Conservation (phyloP, 2,888 invertebrate genomes). For the Drosophila borealis region DNA sequence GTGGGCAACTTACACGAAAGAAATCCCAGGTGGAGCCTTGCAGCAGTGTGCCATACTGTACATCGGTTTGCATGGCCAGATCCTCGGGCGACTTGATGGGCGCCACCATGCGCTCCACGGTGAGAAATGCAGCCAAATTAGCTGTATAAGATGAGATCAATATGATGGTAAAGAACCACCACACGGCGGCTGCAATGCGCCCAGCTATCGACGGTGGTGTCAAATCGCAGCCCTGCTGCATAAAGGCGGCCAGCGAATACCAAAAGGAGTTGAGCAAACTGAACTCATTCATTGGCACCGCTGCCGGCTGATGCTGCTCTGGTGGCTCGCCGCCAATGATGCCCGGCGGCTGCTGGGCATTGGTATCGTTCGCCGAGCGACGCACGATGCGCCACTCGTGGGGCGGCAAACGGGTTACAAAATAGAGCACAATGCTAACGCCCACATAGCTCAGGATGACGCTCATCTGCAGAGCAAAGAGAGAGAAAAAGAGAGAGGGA, state of each 20-base stretch:
- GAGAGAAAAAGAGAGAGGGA: not conserved
- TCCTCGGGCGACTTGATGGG: slow-evolving; percentile 97
- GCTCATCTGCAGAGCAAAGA: slow-evolving; percentile 86
- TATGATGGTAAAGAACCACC: slow-evolving; percentile 99
- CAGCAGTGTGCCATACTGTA: slow-evolving; percentile 93
- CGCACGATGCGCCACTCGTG: slow-evolving; percentile 96
- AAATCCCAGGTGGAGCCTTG: slow-evolving; percentile 94
- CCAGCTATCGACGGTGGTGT: slow-evolving; percentile 91
- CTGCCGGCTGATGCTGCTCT: slow-evolving; percentile 42
- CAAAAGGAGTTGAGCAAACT: slow-evolving; percentile 97
- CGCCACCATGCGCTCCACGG: slow-evolving; percentile 97
- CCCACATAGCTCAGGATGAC: slow-evolving; percentile 96
- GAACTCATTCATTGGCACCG: slow-evolving; percentile 90
- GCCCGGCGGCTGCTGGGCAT: slow-evolving; percentile 79
- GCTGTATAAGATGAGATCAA: slow-evolving; percentile 99
- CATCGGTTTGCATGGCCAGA: slow-evolving; percentile 95
- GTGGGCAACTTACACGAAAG: slow-evolving; percentile 86
- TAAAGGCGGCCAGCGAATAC: slow-evolving; percentile 98
- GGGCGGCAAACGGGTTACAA: slow-evolving; percentile 98
- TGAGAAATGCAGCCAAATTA: slow-evolving; percentile 98
- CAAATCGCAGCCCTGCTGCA: slow-evolving; percentile 99
- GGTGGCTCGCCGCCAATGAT: slow-evolving; percentile 73
- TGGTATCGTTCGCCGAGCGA: slow-evolving; percentile 45
- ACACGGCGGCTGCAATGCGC: slow-evolving; percentile 98
- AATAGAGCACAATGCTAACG: slow-evolving; percentile 98